Evolutionary conservation across 2,888 invertebrate species (phyloP).

Genomic region (Phasia obesa): DNA sequence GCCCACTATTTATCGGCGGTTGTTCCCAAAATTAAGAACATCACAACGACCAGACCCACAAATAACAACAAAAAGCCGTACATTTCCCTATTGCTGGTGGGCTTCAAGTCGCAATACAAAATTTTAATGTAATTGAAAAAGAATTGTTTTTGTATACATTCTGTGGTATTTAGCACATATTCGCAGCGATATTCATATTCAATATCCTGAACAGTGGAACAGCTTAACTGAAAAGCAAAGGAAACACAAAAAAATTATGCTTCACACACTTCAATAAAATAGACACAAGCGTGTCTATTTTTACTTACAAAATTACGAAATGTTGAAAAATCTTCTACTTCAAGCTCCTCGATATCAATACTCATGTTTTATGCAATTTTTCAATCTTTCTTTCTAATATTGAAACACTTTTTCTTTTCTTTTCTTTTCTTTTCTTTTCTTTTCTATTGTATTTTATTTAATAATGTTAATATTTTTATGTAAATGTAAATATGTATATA

Average conservation of each 20-base stretch:
- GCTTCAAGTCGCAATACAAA: constrained; percentile 80
- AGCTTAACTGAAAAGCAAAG: constrained; percentile 66
- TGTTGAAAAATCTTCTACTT: constrained; percentile 53
- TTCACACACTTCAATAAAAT: background rate
- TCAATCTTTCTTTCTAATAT: background rate
- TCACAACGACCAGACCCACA: constrained; percentile 76
- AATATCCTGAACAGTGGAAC: constrained; percentile 68
- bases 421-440: too few relatives aligned
- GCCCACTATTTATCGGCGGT: constrained; percentile 85
- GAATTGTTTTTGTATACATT: constrained; percentile 76
- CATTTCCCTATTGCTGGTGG: constrained; percentile 69
- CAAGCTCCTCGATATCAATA: background rate
- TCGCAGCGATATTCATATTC: constrained; percentile 77
- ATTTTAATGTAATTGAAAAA: constrained; percentile 80
- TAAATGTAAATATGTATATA: too few relatives aligned
- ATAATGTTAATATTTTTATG: too few relatives aligned
- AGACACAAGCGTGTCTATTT: background rate
- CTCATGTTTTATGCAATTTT: constrained; percentile 20
- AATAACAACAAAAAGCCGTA: constrained; percentile 61
- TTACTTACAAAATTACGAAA: constrained; percentile 63
- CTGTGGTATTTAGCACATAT: constrained; percentile 78
- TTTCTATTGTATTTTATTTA: too few relatives aligned
- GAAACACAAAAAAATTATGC: background rate
- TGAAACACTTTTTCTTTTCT: background rate
- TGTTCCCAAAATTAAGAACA: constrained; percentile 84